phyloP scores from a whole-genome alignment of 2,888 invertebrate genomes.

The Drosophila mayaguana region DNA sequence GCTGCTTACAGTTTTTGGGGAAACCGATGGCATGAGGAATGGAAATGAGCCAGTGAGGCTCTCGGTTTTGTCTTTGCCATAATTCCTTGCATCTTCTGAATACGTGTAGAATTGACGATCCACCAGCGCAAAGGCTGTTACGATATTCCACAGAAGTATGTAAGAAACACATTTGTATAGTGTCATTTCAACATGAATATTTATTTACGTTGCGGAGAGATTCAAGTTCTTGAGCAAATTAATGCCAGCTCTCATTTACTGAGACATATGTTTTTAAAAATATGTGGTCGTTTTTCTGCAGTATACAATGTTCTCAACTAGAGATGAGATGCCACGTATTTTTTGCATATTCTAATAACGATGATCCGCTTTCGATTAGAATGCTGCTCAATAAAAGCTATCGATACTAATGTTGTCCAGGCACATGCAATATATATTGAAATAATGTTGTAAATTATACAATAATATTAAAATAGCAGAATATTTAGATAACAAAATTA shows the following conservation, averaged over 20 bases:
- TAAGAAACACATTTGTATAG: slow-evolving; percentile 23
- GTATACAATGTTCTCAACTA: slow-evolving; percentile 8
- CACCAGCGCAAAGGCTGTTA: slow-evolving; percentile 55
- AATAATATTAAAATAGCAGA: not conserved
- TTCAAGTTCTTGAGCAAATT: slow-evolving; percentile 2
- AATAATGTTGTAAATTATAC: no score
- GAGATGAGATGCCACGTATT: slow-evolving; percentile 5
- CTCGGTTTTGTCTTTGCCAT: slow-evolving; percentile 33
- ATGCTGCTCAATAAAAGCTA: not conserved
- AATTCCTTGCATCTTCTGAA: slow-evolving; percentile 36
- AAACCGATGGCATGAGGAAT: slow-evolving; percentile 93
- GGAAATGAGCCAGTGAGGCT: slow-evolving; percentile 86
- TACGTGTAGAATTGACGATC: slow-evolving; percentile 42
- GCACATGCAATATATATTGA: no score
- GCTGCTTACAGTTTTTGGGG: slow-evolving; percentile 89
- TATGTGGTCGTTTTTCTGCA: slow-evolving; percentile 12
- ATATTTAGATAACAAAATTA: not conserved
- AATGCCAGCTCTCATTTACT: not conserved
- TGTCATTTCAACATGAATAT: slow-evolving; percentile 37
- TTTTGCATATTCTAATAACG: not conserved
- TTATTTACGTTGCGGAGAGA: not conserved
- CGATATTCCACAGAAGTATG: slow-evolving; percentile 50
- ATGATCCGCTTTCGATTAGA: not conserved
- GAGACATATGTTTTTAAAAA: slow-evolving; percentile 9
- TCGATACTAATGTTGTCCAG: not conserved